Evolutionary conservation across 2,888 invertebrate species (phyloP).

Genomic region (Chamaedrilus cognettii): DNA sequence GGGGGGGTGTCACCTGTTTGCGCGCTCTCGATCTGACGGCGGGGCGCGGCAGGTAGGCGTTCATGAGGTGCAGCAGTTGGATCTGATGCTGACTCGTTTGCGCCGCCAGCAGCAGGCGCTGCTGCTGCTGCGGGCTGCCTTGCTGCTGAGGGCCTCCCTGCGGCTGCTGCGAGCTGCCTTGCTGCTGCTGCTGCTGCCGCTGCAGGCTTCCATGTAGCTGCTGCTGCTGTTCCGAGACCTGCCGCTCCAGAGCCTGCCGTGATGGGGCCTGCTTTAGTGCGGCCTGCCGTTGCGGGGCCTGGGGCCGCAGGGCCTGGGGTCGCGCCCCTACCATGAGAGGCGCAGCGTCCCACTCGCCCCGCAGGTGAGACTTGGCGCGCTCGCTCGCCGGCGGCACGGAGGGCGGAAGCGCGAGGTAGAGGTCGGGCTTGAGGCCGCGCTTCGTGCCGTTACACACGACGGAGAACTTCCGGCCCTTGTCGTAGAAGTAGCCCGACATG

Average conservation of each 20-base stretch:
- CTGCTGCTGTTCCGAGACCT: no score
- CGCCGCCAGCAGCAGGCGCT: neutral
- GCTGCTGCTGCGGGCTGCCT: no score
- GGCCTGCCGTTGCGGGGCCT: no score
- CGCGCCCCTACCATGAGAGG: no score
- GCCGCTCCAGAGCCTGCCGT: neutral
- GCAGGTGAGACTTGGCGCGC: neutral
- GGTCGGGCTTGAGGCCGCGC: neutral
- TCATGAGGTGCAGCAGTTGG: slow-evolving; percentile 5
- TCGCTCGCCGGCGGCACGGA: neutral
- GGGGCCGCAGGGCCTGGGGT: no score
- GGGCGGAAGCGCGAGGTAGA: neutral
- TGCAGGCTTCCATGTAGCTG: no score
- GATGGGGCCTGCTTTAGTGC: neutral
- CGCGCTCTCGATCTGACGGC: neutral
- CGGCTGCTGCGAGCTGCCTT: no score
- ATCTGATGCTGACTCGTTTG: slow-evolving; percentile 5
- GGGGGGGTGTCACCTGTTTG: slow-evolving; percentile 2
- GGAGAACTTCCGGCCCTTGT: neutral
- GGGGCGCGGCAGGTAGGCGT: neutral
- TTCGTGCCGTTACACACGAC: slow-evolving; percentile 9
- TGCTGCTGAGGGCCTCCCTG: no score
- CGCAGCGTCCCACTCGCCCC: no score
- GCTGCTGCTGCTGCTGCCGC: no score
- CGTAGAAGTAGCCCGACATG: neutral